Evolutionary conservation across 2,113 vertebrate species (phyloP).

Genomic region (Micromys minutus): DNA sequence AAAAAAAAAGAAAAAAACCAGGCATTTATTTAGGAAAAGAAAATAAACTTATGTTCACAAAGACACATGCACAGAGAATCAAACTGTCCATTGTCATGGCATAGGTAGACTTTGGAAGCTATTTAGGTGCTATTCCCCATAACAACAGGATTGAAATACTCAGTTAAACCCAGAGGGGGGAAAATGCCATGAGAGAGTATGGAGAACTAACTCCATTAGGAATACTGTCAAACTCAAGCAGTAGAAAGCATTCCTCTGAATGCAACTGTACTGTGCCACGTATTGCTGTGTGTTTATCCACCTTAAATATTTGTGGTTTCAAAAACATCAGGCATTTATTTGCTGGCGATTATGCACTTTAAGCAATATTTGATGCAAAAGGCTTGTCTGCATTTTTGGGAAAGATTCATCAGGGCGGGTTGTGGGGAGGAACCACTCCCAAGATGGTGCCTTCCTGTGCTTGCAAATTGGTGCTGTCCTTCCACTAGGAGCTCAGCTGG

Average conservation of each 20-base stretch:
- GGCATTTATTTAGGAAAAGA: slow-evolving; percentile 57
- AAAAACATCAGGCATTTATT: slow-evolving; percentile 1
- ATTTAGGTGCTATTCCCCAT: neutral
- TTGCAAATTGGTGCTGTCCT: neutral
- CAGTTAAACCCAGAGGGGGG: neutral
- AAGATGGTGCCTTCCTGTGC: neutral
- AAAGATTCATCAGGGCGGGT: neutral
- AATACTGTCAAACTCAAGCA: neutral
- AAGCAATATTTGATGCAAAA: slow-evolving; percentile 13
- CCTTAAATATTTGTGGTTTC: slow-evolving; percentile 1
- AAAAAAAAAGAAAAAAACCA: no score
- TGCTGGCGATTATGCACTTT: neutral
- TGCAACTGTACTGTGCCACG: neutral
- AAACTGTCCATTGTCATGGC: slow-evolving; percentile 10
- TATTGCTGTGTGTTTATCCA: neutral
- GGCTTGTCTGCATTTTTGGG: neutral
- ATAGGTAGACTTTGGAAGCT: slow-evolving; percentile 34
- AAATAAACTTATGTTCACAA: slow-evolving; percentile 59
- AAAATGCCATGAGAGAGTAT: neutral
- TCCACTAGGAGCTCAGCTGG: neutral
- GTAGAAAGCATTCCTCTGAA: neutral
- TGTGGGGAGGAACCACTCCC: neutral
- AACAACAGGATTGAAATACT: neutral
- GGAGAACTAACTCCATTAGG: neutral
- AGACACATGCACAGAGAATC: neutral